Base-by-base conservation (phyloP, 2,888 invertebrate species). In the Entomobrya multifasciata region DNA sequence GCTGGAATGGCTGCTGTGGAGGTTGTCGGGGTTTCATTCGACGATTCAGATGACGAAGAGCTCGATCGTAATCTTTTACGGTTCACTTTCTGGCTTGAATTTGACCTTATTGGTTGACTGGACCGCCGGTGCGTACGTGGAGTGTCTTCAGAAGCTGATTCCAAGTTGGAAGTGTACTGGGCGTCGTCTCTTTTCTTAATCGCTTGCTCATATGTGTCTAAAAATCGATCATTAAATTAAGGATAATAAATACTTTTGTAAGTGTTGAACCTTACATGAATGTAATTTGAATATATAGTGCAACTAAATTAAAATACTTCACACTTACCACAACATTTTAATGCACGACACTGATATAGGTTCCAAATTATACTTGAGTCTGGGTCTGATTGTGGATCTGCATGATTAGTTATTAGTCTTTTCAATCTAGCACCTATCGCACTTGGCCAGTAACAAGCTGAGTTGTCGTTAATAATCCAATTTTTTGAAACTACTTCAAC, bases 391-490 rank as follows among this genome's bases (percentile, higher is more conserved):
- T n/a, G 15, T 11, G 65, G 65, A 10, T 65, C 17, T 0, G 36
- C 1, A 22, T 72, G 47, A 6, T 1, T 11, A 5, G 3, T 10
- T 3, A 76, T 36, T 0, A 76, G 13, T 1, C 13, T 27, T n/a
- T 36, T n/a, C 1, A 55, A 30, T 30, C 20, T 76, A 13, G 0
- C 36, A 13, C 55, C 41, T 27, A 47, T 20, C 8, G 13, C 76
- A 55, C 17, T 55, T 10, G 76, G 76, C 76, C 76, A 76, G 20
- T 41, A 55, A n/a, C 76, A 76, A 11, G 1, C 0, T 30, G 5
- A 55, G 3, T 30, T 30, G n/a, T 76, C 27, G 1, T 27, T 30
- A 3, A 0, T n/a, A 20, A 76, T 10, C 76, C 76, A 76, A 8
- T 4, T 30, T 15, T 8, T 36, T 0, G 76, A 76, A 20, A 76